A percentile compares a stretch with the other conserved stretches of the same genome.
phyloP scores from a whole-genome alignment of 2,888 invertebrate species.

The Aphidoletes aphidimyza region DNA sequence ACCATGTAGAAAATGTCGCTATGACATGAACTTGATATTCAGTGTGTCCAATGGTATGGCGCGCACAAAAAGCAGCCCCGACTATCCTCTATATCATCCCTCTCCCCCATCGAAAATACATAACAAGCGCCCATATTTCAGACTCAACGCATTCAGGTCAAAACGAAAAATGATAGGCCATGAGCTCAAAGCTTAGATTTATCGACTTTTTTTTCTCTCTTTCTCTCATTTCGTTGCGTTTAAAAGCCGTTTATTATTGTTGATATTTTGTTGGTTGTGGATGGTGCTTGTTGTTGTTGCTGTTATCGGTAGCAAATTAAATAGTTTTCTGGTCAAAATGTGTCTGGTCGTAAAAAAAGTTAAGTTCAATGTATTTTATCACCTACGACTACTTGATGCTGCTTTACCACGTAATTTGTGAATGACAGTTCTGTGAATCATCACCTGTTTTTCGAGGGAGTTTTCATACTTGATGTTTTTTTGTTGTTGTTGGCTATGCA shows the following conservation, averaged over 20 bases:
- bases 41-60: neutral
- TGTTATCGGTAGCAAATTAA: too few species aligned
- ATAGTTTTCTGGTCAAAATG: too few species aligned
- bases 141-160: slow-evolving; percentile 9
- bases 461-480: neutral
- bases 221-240: neutral
- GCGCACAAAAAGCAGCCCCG: too few species aligned
- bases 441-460: neutral
- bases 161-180: neutral
- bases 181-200: neutral
- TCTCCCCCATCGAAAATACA: too few species aligned
- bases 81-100: too few species aligned
- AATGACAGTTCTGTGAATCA: neutral
- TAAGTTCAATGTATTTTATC: too few species aligned
- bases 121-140: neutral
- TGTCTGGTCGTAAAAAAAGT: too few species aligned
- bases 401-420: neutral
- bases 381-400: neutral
- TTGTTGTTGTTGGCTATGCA: neutral
- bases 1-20: neutral
- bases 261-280: neutral
- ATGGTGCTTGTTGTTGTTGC: too few species aligned
- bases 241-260: too few species aligned
- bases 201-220: neutral
- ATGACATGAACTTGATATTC: neutral